Conservation (phyloP, 2,888 invertebrate genomes). For the Sialis lutaria region DNA sequence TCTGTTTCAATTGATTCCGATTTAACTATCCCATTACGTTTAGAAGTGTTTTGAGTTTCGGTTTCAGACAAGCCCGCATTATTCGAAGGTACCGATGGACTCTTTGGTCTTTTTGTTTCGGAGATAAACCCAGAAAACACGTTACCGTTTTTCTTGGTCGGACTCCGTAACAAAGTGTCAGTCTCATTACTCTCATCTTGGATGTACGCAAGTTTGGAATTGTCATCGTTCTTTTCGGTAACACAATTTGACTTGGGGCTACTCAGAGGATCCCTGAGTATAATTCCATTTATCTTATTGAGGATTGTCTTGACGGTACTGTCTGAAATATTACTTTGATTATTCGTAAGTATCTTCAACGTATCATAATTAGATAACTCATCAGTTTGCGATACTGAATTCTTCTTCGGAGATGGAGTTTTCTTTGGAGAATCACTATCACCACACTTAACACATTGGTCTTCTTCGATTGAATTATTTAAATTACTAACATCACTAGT, state of each 20-base stretch:
- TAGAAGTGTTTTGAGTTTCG: background rate
- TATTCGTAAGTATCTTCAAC: too few species aligned
- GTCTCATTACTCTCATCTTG: conserved; percentile 2
- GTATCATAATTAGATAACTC: too few species aligned
- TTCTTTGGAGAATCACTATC: background rate
- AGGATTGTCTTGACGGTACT: background rate
- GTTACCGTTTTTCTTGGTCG: background rate
- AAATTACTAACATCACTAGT: too few species aligned
- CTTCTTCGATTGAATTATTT: too few species aligned
- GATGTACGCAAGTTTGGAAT: background rate
- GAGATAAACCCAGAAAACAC: conserved; percentile 1
- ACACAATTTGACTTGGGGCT: background rate
- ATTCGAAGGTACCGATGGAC: background rate
- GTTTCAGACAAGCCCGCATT: background rate
- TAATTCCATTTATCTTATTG: background rate
- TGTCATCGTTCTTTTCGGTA: background rate
- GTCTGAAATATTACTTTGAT: too few species aligned
- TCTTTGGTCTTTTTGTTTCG: background rate
- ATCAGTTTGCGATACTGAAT: too few species aligned
- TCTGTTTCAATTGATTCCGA: conserved; percentile 16
- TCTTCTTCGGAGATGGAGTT: background rate
- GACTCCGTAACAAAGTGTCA: background rate
- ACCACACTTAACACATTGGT: background rate
- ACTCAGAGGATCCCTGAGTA: background rate
- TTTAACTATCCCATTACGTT: conserved; percentile 8